Evolutionary conservation across 2,113 vertebrate species (phyloP).

Genomic region (Bos javanicus): DNA sequence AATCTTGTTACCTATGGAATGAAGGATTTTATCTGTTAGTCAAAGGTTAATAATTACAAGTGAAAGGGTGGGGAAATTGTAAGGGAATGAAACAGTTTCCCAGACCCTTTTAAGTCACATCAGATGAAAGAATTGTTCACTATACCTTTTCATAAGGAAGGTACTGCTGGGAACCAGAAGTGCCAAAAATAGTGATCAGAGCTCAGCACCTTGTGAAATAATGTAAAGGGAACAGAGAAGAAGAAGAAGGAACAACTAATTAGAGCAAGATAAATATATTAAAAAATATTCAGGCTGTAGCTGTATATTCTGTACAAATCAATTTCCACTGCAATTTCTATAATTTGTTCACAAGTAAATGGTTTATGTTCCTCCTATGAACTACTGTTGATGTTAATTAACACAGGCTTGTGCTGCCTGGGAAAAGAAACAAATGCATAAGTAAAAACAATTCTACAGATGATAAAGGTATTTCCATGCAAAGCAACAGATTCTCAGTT

Average conservation of each 20-base stretch:
- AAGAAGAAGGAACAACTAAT: background rate
- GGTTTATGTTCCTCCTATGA: background rate
- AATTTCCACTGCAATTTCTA: background rate
- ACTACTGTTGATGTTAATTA: background rate
- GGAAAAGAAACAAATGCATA: background rate
- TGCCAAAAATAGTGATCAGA: background rate
- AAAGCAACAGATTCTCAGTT: background rate
- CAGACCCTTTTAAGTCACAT: background rate
- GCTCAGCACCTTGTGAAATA: background rate
- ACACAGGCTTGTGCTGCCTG: background rate
- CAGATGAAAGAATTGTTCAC: background rate
- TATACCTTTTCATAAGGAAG: background rate
- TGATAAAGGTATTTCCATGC: background rate
- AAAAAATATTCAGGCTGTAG: background rate
- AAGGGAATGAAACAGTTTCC: background rate
- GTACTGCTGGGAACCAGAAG: background rate
- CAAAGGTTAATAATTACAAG: background rate
- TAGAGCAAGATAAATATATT: background rate
- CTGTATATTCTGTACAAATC: background rate
- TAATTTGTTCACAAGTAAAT: background rate
- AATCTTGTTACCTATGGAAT: background rate
- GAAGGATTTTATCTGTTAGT: background rate
- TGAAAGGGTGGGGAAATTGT: background rate
- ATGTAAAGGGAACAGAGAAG: background rate
- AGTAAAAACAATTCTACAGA: constrained; percentile 6